A percentile compares a stretch with the other conserved stretches of the same genome.
phyloP scores from a whole-genome alignment of 2,113 vertebrate genomes.

The Heterocephalus glaber region DNA sequence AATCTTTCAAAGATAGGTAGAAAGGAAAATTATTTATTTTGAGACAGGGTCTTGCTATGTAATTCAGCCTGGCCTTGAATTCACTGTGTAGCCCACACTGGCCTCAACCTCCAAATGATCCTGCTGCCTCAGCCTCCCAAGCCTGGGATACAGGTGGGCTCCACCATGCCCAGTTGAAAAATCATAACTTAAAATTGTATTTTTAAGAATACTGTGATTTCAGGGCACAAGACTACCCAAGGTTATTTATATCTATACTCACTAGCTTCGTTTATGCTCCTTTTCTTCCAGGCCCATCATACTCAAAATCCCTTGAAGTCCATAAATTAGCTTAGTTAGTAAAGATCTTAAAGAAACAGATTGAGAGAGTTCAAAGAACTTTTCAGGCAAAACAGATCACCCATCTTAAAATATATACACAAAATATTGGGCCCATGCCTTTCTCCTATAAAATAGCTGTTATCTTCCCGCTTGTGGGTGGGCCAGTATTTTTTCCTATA shows the following conservation, averaged over 20 bases:
- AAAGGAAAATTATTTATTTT: neutral
- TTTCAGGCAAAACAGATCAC: neutral
- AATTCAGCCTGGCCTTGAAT: neutral
- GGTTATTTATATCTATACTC: too few species aligned
- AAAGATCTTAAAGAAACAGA: too few species aligned
- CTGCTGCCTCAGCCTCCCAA: neutral
- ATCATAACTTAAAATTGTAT: too few species aligned
- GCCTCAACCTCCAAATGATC: neutral
- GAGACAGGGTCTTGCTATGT: neutral
- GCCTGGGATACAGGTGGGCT: neutral
- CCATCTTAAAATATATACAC: neutral
- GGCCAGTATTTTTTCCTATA: too few species aligned
- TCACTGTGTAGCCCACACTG: neutral
- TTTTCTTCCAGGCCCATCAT: too few species aligned
- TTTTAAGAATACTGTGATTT: too few species aligned
- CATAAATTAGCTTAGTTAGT: too few species aligned
- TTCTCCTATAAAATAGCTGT: neutral
- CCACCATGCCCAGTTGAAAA: neutral
- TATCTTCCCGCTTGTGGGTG: neutral
- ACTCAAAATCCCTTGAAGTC: too few species aligned
- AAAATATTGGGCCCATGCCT: neutral
- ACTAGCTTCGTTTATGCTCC: too few species aligned
- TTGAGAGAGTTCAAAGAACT: neutral
- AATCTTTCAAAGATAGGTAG: neutral
- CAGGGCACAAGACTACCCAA: too few species aligned